Base-by-base conservation (phyloP, 2,888 invertebrate genomes). In the Empis stercorea region DNA sequence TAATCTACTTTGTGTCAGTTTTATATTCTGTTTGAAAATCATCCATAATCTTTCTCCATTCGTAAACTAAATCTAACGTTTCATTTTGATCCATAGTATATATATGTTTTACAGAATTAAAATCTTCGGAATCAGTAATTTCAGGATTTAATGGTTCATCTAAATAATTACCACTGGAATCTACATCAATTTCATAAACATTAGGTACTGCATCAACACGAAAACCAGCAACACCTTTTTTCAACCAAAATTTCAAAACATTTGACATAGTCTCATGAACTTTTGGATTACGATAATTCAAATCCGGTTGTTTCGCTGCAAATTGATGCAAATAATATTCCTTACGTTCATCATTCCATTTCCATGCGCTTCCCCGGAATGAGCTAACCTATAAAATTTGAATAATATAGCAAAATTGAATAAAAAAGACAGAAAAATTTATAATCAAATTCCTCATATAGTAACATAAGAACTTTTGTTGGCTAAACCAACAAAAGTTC, bases 171-270 rank as follows among this genome's bases (percentile, higher is more conserved):
- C 61, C 60, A 44, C 51, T 44, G 0, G 51, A 51, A 52, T 61
- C 59, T 2, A 57, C 53, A 4, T 57, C 54, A 39, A 60, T 54
- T 55, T 66, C 66, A 16, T 61, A 61, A 4, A 61, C 52, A 53
- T 55, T 52, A 0, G 78, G 77, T 2, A 80, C 70, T 0, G 80
- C 80, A 56, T 81, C 81, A 1, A 87, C 68, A 43, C 86, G 76
- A 62, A 87, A 84, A 0, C 88, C 88, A 54, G 84, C 83, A 0
- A 92, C 79, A 4, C 91, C 92, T 57, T 78, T 77, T 32, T 79
- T 73, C 27, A 88, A 62, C 88, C 88, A 89, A 62, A 81, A 85
- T 52, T 71, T 73, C 20, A 92, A 64, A 1, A 81, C 78, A 5
- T 78, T 67, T 34, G 57, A 58, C 64, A 66, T 65, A 10, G 57